Conservation (phyloP, 2,113 vertebrate species). For the Microtus oregoni region DNA sequence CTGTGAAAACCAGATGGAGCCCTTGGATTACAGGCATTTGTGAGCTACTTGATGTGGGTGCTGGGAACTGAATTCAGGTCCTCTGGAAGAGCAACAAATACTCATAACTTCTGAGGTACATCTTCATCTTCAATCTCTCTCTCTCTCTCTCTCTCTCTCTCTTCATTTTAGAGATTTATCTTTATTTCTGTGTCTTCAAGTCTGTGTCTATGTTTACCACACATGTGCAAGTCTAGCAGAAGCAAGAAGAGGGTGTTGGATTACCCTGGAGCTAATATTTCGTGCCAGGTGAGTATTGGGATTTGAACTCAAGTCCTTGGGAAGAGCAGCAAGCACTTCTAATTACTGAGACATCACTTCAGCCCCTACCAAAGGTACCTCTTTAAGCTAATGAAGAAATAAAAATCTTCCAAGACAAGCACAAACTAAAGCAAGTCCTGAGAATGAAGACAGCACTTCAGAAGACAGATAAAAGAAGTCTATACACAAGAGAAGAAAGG, state of each 20-base stretch:
- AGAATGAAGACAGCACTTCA: background rate
- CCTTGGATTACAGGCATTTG: background rate
- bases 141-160: background rate
- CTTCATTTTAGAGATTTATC: background rate
- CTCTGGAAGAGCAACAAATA: background rate
- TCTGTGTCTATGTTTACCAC: background rate
- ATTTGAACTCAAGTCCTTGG: background rate
- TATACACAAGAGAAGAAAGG: background rate
- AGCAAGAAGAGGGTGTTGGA: background rate
- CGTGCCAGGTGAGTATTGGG: background rate
- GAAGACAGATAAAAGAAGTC: background rate
- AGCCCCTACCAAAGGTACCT: background rate
- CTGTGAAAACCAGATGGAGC: background rate
- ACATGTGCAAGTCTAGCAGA: background rate
- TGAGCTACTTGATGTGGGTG: too few species aligned
- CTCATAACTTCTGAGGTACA: background rate
- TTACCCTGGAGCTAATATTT: background rate
- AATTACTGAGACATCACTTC: background rate
- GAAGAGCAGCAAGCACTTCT: background rate
- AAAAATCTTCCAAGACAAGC: background rate
- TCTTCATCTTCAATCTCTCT: background rate
- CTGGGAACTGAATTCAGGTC: background rate
- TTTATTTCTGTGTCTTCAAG: background rate
- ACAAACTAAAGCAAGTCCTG: background rate
- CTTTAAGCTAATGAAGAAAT: background rate